Percentiles rank a stretch among this genome's conserved stretches.
Evolutionary conservation across 2,113 vertebrate species (phyloP).

Genomic region (Osmerus mordax): DNA sequence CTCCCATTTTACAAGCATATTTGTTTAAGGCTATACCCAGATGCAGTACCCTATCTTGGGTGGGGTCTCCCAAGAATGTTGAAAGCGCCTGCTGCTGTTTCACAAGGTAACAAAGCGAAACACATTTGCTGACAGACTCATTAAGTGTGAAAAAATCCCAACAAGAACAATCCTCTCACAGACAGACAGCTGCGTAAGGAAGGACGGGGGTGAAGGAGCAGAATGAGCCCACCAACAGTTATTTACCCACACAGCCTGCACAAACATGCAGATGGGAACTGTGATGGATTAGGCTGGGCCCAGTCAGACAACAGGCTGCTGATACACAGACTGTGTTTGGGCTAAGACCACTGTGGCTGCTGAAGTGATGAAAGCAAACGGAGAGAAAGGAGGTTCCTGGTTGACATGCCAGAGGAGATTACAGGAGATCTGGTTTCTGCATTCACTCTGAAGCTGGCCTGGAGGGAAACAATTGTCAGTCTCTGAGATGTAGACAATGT

Average conservation of each 20-base stretch:
- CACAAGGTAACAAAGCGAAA: constrained; percentile 29
- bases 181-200: constrained; percentile 46
- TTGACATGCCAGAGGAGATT: constrained; percentile 61
- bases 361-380: constrained; percentile 59
- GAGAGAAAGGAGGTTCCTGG: constrained; percentile 50
- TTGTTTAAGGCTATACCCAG: constrained; percentile 25
- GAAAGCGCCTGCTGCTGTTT: constrained; percentile 45
- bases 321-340: constrained; percentile 53
- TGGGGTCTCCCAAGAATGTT: constrained; percentile 49
- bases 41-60: constrained; percentile 24
- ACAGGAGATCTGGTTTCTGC: constrained; percentile 60
- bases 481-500: constrained; percentile 53
- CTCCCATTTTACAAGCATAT: constrained; percentile 28
- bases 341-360: constrained; percentile 29
- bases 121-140: constrained; percentile 66
- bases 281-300: constrained; percentile 68
- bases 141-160: constrained; percentile 48
- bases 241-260: constrained; percentile 66
- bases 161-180: constrained; percentile 3
- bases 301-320: constrained; percentile 45
- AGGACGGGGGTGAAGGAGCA: constrained; percentile 35
- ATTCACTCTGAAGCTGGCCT: constrained; percentile 55
- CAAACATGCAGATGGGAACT: constrained; percentile 63
- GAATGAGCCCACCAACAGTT: constrained; percentile 62
- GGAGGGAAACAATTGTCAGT: constrained; percentile 52